These are phyloP conservation scores for Kradibia gibbosae DNA, from an alignment of 1,140 invertebrate species.

Conservation along the genomic window DNA sequence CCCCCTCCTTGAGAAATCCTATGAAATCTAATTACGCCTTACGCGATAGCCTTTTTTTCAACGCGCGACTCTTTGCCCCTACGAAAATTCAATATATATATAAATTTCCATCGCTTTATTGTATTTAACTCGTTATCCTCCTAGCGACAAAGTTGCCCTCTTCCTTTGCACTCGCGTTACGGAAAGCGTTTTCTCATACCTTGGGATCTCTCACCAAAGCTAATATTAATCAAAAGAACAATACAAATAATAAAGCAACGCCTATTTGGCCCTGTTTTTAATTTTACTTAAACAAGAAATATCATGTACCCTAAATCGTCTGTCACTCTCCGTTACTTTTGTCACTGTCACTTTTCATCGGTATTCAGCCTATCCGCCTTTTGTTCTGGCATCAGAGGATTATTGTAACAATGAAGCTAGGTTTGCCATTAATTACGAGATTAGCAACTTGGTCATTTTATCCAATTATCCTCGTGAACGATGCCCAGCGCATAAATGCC, in stretches of 20 bases:
- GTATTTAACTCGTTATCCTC: too few relatives aligned
- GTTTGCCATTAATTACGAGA: conserved; percentile 28
- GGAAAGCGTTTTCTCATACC: too few relatives aligned
- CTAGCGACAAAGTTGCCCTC: too few relatives aligned
- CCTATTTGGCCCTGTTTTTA: not conserved
- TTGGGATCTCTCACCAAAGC: too few relatives aligned
- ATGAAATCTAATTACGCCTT: too few relatives aligned
- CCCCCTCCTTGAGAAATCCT: too few relatives aligned
- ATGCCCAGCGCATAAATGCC: not conserved
- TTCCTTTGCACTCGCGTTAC: too few relatives aligned
- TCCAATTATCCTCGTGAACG: conserved; percentile 31
- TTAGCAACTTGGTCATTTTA: conserved; percentile 26
- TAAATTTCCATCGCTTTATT: too few relatives aligned
- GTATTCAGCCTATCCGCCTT: not conserved
- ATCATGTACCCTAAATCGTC: not conserved
- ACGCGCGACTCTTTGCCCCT: too few relatives aligned
- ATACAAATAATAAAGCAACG: not conserved
- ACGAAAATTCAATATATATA: too few relatives aligned
- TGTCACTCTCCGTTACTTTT: not conserved
- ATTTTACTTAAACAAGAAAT: conserved; percentile 2
- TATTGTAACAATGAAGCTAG: conserved; percentile 29
- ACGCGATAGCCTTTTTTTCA: too few relatives aligned
- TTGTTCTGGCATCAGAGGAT: conserved; percentile 26
- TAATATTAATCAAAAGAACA: too few relatives aligned
- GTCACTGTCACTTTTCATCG: conserved; percentile 30